Evolutionary conservation across 2,888 invertebrate species (phyloP), one percentile per base, ranked within the genome.

Genomic region (Mythimna albipuncta): DNA sequence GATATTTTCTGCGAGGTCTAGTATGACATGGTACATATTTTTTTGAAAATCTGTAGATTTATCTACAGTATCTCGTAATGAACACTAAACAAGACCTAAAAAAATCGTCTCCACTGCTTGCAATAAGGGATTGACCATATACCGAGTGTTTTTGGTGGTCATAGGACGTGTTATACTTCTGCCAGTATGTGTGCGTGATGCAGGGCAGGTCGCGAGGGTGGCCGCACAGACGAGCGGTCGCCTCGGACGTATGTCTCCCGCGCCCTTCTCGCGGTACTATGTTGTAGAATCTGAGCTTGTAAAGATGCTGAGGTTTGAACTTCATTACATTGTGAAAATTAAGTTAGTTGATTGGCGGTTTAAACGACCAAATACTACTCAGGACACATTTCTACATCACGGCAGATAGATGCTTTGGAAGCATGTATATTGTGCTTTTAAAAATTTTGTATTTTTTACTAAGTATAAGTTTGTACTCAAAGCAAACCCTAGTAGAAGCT

Each of bases 221-320:
- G 84, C 79, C 84, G 81, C 84, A 88, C 90, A 89, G 92, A 91
- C 91, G 89, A 79, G 77, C 87, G 89, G 92, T 88, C 92, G 90
- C 91, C 91, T 69, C 84, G 80, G 75, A 69, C 82, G 72, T 66
- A 72, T 65, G 68, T 72, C 73, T 63, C 73, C 62, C 57, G 70
- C 74, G 72, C 67, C 59, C 74, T 75, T 70, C 72, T 76, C 72
- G 68, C 71, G 50, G 70, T 52, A 67, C 55, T 44, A 64, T 64
- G 59, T 73, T 75, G 65, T 78, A 76, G 64, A 66, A 65, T 82
- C 32, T 44, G 59, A 47, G 50, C 44, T 66, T 58, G 21, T 52
- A 35, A 55, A 58, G 38, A 47, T 55, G 50, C 63, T 52, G 69
- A 47, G 6, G 19, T 64, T 59, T 59, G 10, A 58, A 54, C 47